Base-by-base conservation (phyloP, 2,113 vertebrate species). In the Etia nguti region DNA sequence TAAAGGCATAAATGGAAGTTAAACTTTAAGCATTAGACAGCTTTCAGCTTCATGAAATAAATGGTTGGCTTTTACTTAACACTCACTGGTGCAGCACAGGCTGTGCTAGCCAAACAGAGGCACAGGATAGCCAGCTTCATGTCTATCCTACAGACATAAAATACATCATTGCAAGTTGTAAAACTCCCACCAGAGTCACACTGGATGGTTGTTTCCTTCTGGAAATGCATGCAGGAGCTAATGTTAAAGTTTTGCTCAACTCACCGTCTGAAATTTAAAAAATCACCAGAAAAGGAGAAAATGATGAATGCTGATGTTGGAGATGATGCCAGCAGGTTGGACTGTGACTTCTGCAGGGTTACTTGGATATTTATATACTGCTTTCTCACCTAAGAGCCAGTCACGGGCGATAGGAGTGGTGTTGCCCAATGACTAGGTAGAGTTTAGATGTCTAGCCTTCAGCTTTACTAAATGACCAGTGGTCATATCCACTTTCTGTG, bases 391-490 rank as follows among this genome's bases (percentile, higher is more conserved):
- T 31, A 36, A 70, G n/a, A 85, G 84, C 89, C 92, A 90, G 92
- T 94, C 84, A 83, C 43, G 52, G 65, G 9, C 2, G 2, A 77
- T 38, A 46, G 83, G 62, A 81, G 83, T 92, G 92, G 91, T 81
- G 70, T 83, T 81, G 56, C 79, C n/a, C 86, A 88, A 92, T 89
- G 80, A 92, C 70, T 84, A 85, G 90, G 86, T 93, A 38, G 36
- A 77, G 85, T 68, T 6, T 16, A 46, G 79, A 79, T 90, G 91
- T 95, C 93, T 95, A 90, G 93, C 91, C 92, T 48, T 73, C 83
- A 89, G 95, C 90, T 96, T 97, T 96, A 94, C 92, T 93, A 96
- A 97, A 97, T 96, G 92, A 96, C 94, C 94, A 88, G 92, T 96
- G 94, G 96, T 93, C 92, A 95, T 88, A 93, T 91, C 82, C 90